These are phyloP conservation scores for Campoplex capitator DNA, from an alignment of 2,888 invertebrate genomes.

Conservation along the genomic window DNA sequence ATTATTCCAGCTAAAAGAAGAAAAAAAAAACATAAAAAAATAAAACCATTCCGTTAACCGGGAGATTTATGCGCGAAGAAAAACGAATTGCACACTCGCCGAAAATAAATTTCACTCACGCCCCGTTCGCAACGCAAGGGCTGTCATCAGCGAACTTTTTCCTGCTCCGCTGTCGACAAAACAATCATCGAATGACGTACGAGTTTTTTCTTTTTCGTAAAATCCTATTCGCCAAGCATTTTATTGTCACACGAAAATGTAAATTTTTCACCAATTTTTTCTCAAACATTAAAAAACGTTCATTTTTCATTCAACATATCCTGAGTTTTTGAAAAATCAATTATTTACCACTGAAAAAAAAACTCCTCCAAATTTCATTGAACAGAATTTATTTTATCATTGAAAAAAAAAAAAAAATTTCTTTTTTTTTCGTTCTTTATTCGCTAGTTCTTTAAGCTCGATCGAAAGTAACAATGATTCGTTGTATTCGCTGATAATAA, in stretches of 20 bases:
- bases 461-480: background rate
- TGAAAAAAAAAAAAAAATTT: background rate
- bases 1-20: constrained; percentile 87
- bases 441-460: background rate
- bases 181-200: constrained; percentile 49
- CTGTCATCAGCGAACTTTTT: constrained; percentile 95
- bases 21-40: constrained; percentile 2
- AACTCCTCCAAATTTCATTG: background rate
- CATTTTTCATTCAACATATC: no score
- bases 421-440: background rate
- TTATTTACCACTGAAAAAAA: no score
- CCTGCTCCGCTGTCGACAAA: constrained; percentile 91
- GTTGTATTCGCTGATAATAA: background rate
- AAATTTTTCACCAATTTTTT: no score
- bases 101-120: constrained; percentile 85
- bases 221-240: background rate
- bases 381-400: background rate
- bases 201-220: background rate
- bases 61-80: background rate
- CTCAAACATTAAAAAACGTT: no score
- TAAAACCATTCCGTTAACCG: background rate
- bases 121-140: constrained; percentile 91
- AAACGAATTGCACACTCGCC: background rate
- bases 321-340: no score
- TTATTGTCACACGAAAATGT: background rate